Evolutionary conservation across 2,113 vertebrate genomes (phyloP).

Genomic region (Lota lota): DNA sequence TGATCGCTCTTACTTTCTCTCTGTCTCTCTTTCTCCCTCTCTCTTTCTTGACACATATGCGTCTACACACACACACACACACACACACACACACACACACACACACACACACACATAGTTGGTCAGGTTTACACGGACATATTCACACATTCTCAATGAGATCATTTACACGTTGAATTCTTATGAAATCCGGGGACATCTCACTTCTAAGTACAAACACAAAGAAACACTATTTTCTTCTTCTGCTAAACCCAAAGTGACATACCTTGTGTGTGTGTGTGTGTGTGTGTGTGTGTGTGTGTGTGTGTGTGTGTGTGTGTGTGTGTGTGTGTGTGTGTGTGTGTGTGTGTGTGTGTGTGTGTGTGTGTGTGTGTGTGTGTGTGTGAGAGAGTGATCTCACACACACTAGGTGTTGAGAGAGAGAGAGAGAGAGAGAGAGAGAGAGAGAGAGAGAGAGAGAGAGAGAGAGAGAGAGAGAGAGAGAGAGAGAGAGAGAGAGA

Average conservation of each 20-base stretch:
- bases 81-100: no score
- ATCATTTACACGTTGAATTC: conserved; percentile 10
- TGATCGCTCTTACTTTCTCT: no score
- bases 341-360: background rate
- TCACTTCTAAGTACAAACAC: background rate
- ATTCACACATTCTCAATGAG: background rate
- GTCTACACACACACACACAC: no score
- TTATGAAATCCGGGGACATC: background rate
- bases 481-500: no score
- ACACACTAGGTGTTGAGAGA: no score
- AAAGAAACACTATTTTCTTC: background rate
- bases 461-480: no score
- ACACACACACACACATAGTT: no score
- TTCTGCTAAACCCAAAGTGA: no score
- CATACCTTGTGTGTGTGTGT: background rate
- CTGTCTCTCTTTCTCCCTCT: no score
- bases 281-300: background rate
- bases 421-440: no score
- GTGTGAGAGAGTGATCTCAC: background rate
- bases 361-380: conserved; percentile 1
- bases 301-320: background rate
- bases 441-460: no score
- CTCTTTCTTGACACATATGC: no score
- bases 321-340: conserved; percentile 3
- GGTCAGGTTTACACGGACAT: background rate